A percentile compares a stretch with the other conserved stretches of the same genome.
phyloP scores from a whole-genome alignment of 1,140 invertebrate species.

The Drosophila novamexicana region DNA sequence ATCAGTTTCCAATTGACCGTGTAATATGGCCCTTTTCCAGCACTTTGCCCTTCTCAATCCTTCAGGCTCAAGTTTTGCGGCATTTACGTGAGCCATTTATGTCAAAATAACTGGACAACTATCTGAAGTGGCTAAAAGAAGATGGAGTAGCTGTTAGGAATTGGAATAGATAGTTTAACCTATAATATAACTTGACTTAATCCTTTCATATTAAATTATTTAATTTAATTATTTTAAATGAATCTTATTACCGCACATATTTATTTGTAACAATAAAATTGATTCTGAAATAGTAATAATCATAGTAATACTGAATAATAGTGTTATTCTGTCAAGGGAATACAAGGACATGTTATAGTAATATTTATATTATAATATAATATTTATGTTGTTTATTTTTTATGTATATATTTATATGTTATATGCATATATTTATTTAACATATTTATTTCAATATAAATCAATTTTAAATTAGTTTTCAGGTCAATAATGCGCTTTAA shows the following conservation, averaged over 20 bases:
- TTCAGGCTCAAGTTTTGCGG: slow-evolving; percentile 33
- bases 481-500: too few species aligned
- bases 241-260: too few species aligned
- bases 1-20: slow-evolving; percentile 55
- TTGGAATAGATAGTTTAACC: background rate
- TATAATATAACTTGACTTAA: background rate
- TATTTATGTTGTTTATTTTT: too few species aligned
- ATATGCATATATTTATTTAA: too few species aligned
- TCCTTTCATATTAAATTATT: background rate
- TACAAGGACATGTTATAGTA: too few species aligned
- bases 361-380: too few species aligned
- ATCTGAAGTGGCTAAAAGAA: background rate
- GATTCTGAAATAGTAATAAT: background rate
- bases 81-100: slow-evolving; percentile 38
- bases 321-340: too few species aligned
- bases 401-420: too few species aligned
- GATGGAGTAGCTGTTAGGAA: background rate
- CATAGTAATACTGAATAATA: too few species aligned
- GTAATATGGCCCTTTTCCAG: slow-evolving; percentile 30
- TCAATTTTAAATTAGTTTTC: too few species aligned
- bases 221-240: background rate
- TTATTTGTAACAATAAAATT: background rate
- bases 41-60: slow-evolving; percentile 5
- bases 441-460: too few species aligned
- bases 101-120: background rate